Base-by-base conservation (phyloP, 2,113 vertebrate genomes). In the Lepisosteus osseus region DNA sequence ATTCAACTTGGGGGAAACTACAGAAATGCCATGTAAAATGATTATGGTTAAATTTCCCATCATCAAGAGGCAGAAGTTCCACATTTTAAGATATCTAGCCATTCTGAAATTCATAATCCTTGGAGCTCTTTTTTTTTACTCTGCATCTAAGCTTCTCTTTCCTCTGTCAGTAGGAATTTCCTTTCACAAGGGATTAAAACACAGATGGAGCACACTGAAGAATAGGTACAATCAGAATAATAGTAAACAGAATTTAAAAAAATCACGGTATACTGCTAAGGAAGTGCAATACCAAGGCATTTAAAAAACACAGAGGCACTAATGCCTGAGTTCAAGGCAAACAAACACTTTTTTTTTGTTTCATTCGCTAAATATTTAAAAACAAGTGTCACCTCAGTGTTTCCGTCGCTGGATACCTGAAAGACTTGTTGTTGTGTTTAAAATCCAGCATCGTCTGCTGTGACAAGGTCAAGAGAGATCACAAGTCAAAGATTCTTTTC, bases 291-390 rank as follows among this genome's bases (percentile, higher is more conserved):
- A 82, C 77, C 77, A 85, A 88, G 85, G 82, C 77, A 86, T 84
- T 79, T 83, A 74, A 85, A 70, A 80, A 87, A 79, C 61, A 84
- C 80, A 73, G 65, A 72, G 82, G 80, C 86, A 72, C 47, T 85
- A 69, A 83, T 77, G 76, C 86, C 86, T 87, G 79, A 87, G 79
- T 84, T 89, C 91, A 91, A 91, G 87, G 85, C 87, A 89, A 91
- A 92, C 90, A 86, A 89, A 91, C 85, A 91, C 86, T 83, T 82
- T 80, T 43, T 40, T 62, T 47, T 56, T 72, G 61, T 77, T 87
- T 84, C 86, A 89, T 88, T 88, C 86, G 88, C 87, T 89, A 90
- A 87, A 89, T 89, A 88, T 86, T 90, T 84, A 89, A 91, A 29
- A 90, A 91, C 86, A 88, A 90, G 84, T 79, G 68, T 88, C 87